Conservation (phyloP, 2,888 invertebrate genomes). For the Tromatobia lineatoria region DNA sequence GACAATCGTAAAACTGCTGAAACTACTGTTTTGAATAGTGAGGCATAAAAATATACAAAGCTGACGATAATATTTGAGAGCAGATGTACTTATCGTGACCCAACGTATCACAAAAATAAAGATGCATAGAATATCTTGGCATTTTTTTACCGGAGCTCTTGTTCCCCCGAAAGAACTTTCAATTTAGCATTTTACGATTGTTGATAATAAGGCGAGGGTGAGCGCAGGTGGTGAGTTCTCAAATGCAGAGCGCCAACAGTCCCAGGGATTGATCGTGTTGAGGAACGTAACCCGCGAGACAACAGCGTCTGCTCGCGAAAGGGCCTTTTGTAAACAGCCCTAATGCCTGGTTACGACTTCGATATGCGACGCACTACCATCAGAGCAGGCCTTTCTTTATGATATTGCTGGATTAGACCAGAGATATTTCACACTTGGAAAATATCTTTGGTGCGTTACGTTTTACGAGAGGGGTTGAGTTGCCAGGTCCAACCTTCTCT, state of each 20-base stretch:
- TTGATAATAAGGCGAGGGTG: conserved; percentile 84
- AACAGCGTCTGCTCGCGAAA: conserved; percentile 72
- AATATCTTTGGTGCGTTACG: conserved; percentile 82
- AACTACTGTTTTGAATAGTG: not conserved
- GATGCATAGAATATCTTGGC: conserved; percentile 9
- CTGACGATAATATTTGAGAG: conserved; percentile 19
- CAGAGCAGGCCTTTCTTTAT: conserved; percentile 82
- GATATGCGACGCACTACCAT: conserved; percentile 69
- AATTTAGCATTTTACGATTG: conserved; percentile 85
- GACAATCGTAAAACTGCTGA: conserved; percentile 5
- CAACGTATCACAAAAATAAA: conserved; percentile 22
- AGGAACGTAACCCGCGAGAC: conserved; percentile 74
- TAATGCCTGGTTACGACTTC: conserved; percentile 85
- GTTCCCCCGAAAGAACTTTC: conserved; percentile 79
- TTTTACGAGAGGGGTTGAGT: conserved; percentile 79
- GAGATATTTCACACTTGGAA: conserved; percentile 85
- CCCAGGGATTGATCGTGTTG: conserved; percentile 65
- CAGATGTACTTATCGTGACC: conserved; percentile 42
- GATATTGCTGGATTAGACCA: conserved; percentile 85
- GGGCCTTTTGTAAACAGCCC: conserved; percentile 84
- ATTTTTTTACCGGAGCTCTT: conserved; percentile 11
- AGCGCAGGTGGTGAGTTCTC: conserved; percentile 82
- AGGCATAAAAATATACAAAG: conserved; percentile 33
- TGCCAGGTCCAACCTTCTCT: conserved; percentile 35
- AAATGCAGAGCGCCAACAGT: conserved; percentile 59